These are phyloP conservation scores for Epizoanthus scotinus DNA, from an alignment of 92 coral and sea anemone species.

Conservation along the genomic window DNA sequence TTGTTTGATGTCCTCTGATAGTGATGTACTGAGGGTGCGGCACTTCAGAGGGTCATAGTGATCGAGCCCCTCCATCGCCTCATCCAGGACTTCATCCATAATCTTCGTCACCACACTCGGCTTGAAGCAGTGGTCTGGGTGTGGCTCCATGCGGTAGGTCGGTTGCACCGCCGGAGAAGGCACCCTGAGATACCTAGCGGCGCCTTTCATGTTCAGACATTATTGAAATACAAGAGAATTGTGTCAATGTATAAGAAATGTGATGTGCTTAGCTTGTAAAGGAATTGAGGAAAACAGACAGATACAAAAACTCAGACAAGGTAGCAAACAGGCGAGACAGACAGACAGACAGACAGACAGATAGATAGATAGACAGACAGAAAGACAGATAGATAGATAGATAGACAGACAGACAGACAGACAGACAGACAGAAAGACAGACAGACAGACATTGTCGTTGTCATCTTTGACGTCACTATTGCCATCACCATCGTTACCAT, in stretches of 20 bases:
- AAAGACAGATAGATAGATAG: too few relatives aligned
- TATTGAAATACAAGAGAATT: neutral
- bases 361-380: too few relatives aligned
- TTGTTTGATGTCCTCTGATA: slow-evolving; percentile 96
- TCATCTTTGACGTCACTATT: too few relatives aligned
- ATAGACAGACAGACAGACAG: too few relatives aligned
- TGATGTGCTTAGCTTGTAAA: neutral
- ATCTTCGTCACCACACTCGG: slow-evolving; percentile 80
- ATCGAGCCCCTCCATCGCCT: slow-evolving; percentile 73
- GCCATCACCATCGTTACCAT: neutral
- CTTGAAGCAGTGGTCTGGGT: slow-evolving; percentile 66
- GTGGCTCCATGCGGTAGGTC: slow-evolving; percentile 84
- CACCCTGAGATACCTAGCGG: neutral
- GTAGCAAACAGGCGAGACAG: too few relatives aligned
- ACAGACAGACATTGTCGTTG: slow-evolving; percentile 1
- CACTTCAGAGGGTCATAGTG: slow-evolving; percentile 84
- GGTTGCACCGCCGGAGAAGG: slow-evolving; percentile 53
- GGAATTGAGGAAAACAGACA: too few relatives aligned
- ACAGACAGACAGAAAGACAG: too few relatives aligned
- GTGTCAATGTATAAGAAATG: neutral
- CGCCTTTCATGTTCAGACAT: neutral
- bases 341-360: too few relatives aligned
- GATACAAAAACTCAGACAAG: too few relatives aligned
- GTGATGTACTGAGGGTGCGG: slow-evolving; percentile 70
- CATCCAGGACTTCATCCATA: slow-evolving; percentile 83